phyloP scores from a whole-genome alignment of 2,113 vertebrate species.

The Scopus umbretta region DNA sequence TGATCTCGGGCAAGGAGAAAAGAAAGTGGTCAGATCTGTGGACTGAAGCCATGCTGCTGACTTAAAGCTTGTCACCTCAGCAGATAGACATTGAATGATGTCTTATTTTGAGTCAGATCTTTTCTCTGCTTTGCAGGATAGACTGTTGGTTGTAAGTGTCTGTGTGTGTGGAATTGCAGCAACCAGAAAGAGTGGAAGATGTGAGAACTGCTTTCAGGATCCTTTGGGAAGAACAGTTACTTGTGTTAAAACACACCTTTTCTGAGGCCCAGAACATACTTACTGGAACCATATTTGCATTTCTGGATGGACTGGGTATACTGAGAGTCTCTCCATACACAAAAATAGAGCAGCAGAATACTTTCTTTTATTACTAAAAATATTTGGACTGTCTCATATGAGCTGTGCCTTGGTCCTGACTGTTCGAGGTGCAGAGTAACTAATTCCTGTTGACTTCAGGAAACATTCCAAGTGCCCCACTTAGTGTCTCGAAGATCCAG shows the following conservation, averaged over 20 bases:
- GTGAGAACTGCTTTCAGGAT: neutral
- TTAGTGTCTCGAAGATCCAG: neutral
- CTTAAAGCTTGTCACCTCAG: neutral
- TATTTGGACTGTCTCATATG: neutral
- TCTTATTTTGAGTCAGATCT: neutral
- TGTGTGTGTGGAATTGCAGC: neutral
- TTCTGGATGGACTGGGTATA: neutral
- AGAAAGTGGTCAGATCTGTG: neutral
- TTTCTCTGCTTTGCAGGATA: neutral
- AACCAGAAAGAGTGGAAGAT: neutral
- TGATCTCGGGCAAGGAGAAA: neutral
- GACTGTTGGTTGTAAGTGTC: neutral
- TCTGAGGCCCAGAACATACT: neutral
- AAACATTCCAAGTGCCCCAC: neutral
- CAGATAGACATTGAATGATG: neutral
- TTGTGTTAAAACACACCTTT: neutral
- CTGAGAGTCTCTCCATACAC: neutral
- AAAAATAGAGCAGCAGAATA: neutral
- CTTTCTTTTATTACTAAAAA: fast-evolving
- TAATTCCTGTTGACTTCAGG: neutral
- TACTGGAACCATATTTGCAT: neutral
- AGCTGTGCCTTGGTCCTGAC: neutral
- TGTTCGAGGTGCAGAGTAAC: neutral
- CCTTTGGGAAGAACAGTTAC: neutral
- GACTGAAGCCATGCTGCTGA: neutral